A percentile compares a stretch with the other conserved stretches of the same genome.
Evolutionary conservation across 2,888 invertebrate genomes (phyloP).

Genomic region (Ethmia dodecea): DNA sequence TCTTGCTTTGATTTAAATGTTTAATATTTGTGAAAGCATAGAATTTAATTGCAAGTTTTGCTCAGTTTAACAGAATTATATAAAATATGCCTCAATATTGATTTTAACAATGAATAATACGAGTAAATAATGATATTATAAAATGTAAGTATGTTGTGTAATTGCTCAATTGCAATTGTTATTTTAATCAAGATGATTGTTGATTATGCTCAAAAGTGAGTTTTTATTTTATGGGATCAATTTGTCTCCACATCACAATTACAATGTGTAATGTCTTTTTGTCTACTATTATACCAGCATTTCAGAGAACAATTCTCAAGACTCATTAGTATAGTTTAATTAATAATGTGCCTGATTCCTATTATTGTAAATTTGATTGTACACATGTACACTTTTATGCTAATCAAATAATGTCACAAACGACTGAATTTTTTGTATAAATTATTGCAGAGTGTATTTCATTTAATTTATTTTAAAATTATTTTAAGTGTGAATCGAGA

Average conservation of each 20-base stretch:
- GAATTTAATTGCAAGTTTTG: conserved; percentile 42
- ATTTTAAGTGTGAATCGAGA: conserved; percentile 73
- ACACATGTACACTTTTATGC: conserved; percentile 65
- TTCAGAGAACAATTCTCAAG: conserved; percentile 36
- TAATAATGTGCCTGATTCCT: conserved; percentile 75
- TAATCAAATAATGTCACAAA: conserved; percentile 72
- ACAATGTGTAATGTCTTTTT: conserved; percentile 37
- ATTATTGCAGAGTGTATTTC: conserved; percentile 73
- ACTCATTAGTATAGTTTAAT: conserved; percentile 56
- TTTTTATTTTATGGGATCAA: conserved; percentile 56
- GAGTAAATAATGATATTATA: conserved; percentile 35
- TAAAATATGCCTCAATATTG: conserved; percentile 48
- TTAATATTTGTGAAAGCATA: too few relatives aligned
- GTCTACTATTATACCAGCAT: conserved; percentile 33
- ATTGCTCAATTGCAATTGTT: conserved; percentile 66
- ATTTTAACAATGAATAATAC: conserved; percentile 35
- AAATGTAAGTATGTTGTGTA: conserved; percentile 31
- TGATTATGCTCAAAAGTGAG: conserved; percentile 70
- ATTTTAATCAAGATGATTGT: conserved; percentile 53
- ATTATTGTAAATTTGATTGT: conserved; percentile 72
- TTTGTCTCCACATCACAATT: conserved; percentile 39
- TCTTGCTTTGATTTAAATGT: background rate
- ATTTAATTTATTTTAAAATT: conserved; percentile 73
- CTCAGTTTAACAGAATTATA: conserved; percentile 41
- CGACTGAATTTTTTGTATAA: conserved; percentile 73